phyloP scores from a whole-genome alignment of 2,113 vertebrate species.

The Albula goreensis region DNA sequence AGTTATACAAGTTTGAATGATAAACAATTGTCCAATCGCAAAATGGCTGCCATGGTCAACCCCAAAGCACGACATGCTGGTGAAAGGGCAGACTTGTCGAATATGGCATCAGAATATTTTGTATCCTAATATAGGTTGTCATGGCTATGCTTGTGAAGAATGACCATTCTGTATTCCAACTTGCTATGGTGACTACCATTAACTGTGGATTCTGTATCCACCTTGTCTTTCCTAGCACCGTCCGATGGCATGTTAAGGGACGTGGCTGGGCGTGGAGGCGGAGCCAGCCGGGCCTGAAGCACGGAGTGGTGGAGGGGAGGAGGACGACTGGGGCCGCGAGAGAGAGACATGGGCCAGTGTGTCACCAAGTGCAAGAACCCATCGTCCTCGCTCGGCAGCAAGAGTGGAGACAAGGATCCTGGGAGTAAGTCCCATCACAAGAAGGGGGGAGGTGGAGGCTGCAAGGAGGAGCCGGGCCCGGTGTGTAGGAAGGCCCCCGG shows the following conservation, averaged over 20 bases:
- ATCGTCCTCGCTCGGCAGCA: slow-evolving; percentile 95
- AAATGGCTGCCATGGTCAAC: too few relatives aligned
- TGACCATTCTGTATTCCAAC: neutral
- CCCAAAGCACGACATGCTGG: neutral
- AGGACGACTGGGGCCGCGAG: slow-evolving; percentile 43
- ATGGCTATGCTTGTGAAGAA: neutral
- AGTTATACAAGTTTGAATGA: neutral
- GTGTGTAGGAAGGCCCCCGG: slow-evolving; percentile 67
- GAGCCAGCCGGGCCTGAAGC: slow-evolving; percentile 74
- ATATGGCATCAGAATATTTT: neutral
- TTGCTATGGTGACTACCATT: neutral
- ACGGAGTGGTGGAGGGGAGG: slow-evolving; percentile 55
- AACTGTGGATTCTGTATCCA: slow-evolving; percentile 11
- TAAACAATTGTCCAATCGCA: neutral
- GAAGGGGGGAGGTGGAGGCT: slow-evolving; percentile 74
- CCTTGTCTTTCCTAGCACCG: slow-evolving; percentile 38
- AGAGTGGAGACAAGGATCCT: slow-evolving; percentile 93
- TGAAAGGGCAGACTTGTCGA: neutral
- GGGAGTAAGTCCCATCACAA: slow-evolving; percentile 86
- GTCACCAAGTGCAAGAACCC: slow-evolving; percentile 99
- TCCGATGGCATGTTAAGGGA: slow-evolving; percentile 87
- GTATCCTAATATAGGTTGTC: neutral
- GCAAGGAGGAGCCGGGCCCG: slow-evolving; percentile 70
- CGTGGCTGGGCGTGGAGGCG: slow-evolving; percentile 69
- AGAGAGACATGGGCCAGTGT: slow-evolving; percentile 94